Conservation (phyloP, 1,140 invertebrate species). For the Halictus rubicundus region DNA sequence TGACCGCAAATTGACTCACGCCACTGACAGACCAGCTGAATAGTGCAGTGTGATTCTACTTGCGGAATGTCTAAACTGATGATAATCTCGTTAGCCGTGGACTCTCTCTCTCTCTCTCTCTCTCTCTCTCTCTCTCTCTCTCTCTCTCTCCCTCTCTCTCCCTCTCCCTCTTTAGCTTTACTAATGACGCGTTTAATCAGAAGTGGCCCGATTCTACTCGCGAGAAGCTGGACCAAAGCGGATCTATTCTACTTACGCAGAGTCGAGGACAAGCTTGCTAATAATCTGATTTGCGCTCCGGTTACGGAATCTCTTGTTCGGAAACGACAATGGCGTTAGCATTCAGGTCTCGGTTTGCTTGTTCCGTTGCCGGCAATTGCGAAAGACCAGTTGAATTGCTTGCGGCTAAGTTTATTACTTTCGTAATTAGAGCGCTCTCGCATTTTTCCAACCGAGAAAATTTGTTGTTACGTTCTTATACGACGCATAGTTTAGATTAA, state of each 20-base stretch:
- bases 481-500: no score
- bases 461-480: no score
- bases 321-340: background rate
- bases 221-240: background rate
- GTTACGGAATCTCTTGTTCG: background rate
- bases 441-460: no score
- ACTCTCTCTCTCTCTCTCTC: no score
- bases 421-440: background rate
- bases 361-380: background rate
- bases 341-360: background rate
- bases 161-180: no score
- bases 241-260: background rate
- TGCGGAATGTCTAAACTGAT: background rate
- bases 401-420: background rate
- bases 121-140: no score
- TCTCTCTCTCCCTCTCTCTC: no score
- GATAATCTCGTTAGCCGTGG: constrained; percentile 19
- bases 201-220: background rate
- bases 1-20: background rate
- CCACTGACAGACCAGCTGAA: background rate
- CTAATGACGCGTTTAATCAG: background rate
- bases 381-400: background rate
- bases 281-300: background rate
- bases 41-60: background rate
- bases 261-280: background rate